Evolutionary conservation across 2,113 vertebrate genomes (phyloP).

Genomic region (Larimichthys polyactis): DNA sequence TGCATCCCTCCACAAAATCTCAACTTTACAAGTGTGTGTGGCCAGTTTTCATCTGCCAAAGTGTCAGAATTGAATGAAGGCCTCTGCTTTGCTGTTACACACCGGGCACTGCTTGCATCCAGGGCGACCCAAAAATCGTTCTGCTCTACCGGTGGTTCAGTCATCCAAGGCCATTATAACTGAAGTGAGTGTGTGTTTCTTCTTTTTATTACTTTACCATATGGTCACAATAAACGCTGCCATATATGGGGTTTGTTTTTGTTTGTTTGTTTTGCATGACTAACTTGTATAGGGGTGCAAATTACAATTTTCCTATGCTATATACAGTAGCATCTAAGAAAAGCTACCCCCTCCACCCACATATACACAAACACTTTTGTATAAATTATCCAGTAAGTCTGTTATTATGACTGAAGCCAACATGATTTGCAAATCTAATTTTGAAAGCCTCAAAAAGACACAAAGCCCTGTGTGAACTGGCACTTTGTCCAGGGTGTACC

Average conservation of each 20-base stretch:
- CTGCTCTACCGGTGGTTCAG: background rate
- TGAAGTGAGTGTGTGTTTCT: background rate
- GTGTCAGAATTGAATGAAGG: conserved; percentile 12
- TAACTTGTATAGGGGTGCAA: background rate
- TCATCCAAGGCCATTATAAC: no score
- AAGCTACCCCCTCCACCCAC: no score
- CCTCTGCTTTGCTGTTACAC: background rate
- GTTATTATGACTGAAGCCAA: no score
- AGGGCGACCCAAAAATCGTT: background rate
- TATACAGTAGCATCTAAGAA: no score
- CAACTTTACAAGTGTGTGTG: conserved; percentile 4
- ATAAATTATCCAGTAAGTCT: no score
- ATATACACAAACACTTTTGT: no score
- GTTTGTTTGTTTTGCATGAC: background rate
- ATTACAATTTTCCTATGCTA: background rate
- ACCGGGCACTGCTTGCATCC: background rate
- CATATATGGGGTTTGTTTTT: background rate
- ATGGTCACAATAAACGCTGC: background rate
- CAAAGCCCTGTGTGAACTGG: no score
- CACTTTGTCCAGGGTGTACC: no score
- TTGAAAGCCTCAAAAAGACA: no score
- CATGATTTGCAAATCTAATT: no score
- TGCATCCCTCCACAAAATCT: background rate
- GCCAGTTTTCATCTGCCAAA: conserved; percentile 36
- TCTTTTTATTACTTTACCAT: background rate